Evolutionary conservation across 2,113 vertebrate genomes (phyloP), one percentile per base, ranked within the genome.

Genomic region (Desmodus rotundus): DNA sequence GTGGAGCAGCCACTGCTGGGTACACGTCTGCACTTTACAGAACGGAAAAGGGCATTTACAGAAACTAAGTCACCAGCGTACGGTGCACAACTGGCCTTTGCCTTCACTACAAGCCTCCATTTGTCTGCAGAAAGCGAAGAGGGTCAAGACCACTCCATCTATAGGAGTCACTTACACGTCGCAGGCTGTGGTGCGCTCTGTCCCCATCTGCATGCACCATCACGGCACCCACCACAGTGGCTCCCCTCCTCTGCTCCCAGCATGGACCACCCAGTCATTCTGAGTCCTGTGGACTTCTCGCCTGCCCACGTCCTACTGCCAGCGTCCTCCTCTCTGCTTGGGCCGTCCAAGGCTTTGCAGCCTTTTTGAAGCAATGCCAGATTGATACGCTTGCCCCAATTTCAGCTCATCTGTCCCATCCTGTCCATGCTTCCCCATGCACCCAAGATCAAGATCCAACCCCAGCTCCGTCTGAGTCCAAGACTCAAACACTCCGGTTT

Each of bases 101-200:
- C 15, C 14, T 54, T 38, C 17, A 70, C 73, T 11, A 76, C 4
- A 22, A 31, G 22, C 33, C 43, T 31, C 89, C 47, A 7, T 1
- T 2, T 11, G 3, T 58, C 17, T 38, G 17, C 9, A 63, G 6
- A 45, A 76, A 86, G 16, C 15, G 41, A 4, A 19, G 41, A 4
- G 33, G n/a, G 19, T 83, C 45, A 17, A 72, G 36, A 63, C 17
- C 14, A 41, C 3, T 38, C 33, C 22, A 4, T 45, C 33, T 31
- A 72, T 10, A 14, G 22, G 15, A 26, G 45, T 68, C 31, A 33
- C 15, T 72, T 26, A 50, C 26, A 89, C 61, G 13, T 41, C 43
- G 54, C 43, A 61, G 5, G 56, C 20, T 47, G 28, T 2, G 28
- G 13, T 10, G 26, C 0, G 0, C n/a, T 15, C 1, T 43, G n/a